Conservation (phyloP, 2,888 invertebrate species). For the Tetranychus truncatus region DNA sequence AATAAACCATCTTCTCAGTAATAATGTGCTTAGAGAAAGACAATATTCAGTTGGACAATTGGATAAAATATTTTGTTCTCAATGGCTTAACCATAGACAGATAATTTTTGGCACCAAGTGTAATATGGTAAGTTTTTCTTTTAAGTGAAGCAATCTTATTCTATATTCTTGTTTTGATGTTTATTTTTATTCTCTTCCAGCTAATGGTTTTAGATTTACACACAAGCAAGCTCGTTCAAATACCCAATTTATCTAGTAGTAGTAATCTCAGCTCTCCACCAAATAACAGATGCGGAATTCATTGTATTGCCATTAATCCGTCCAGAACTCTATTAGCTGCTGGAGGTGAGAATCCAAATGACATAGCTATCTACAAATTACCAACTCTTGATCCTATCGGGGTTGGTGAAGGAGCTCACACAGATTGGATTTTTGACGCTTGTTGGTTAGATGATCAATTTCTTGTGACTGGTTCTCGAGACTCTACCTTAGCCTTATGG, state of each 20-base stretch:
- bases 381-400: constrained; percentile 88
- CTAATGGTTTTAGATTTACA: constrained; percentile 78
- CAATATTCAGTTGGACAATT: constrained; percentile 20
- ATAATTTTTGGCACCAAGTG: constrained; percentile 93
- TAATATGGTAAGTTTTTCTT: constrained; percentile 50
- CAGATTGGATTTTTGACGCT: constrained; percentile 79
- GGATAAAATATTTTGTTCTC: constrained; percentile 62
- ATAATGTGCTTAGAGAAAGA: constrained; percentile 24
- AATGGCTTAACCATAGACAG: constrained; percentile 85
- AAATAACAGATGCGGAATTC: constrained; percentile 62
- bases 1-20: constrained; percentile 46
- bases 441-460: constrained; percentile 92
- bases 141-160: not conserved
- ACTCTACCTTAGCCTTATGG: constrained; percentile 78
- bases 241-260: constrained; percentile 57
- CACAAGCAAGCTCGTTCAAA: constrained; percentile 64
- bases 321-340: constrained; percentile 69
- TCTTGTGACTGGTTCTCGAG: constrained; percentile 71
- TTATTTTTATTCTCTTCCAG: constrained; percentile 34
- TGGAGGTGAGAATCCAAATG: constrained; percentile 74
- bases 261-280: constrained; percentile 30
- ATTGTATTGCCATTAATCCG: constrained; percentile 82
- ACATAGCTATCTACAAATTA: constrained; percentile 68
- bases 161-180: not conserved
- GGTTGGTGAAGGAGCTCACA: constrained; percentile 72